Evolutionary conservation across 2,113 vertebrate genomes (phyloP).

Genomic region (Ariopsis seemanni): DNA sequence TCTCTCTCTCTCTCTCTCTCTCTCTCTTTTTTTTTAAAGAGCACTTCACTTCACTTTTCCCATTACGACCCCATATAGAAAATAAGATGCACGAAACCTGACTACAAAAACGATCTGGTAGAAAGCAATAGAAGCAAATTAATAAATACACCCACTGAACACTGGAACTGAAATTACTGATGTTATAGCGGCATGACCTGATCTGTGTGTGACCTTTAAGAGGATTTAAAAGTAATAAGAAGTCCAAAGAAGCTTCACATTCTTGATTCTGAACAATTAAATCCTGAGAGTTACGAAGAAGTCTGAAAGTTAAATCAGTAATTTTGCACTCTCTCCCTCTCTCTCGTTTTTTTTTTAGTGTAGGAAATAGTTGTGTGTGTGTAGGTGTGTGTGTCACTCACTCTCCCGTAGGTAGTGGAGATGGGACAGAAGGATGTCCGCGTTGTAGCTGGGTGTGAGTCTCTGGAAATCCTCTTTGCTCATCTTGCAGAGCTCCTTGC

Average conservation of each 20-base stretch:
- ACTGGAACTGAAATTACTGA: background rate
- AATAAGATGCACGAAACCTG: background rate
- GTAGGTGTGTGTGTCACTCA: conserved; percentile 65
- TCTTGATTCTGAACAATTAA: too few relatives aligned
- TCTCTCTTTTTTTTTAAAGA: background rate
- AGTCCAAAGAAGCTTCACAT: too few relatives aligned
- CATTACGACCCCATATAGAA: background rate
- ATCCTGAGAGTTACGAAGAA: too few relatives aligned
- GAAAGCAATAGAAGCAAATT: background rate
- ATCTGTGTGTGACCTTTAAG: background rate
- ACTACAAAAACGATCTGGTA: background rate
- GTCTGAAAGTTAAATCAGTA: background rate
- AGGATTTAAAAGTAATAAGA: too few relatives aligned
- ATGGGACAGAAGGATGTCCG: conserved; percentile 87
- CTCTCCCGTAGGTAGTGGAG: conserved; percentile 95
- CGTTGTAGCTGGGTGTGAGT: conserved; percentile 85
- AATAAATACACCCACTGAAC: background rate
- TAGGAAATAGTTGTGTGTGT: background rate
- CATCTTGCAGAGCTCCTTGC: conserved; percentile 88
- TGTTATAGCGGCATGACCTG: background rate
- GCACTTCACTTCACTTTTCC: background rate
- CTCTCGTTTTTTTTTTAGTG: background rate
- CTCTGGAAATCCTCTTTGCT: conserved; percentile 87
- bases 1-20: background rate
- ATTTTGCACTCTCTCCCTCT: too few relatives aligned